Evolutionary conservation across 1,140 invertebrate genomes (phyloP).

Genomic region (Lasioglossum baleicum): DNA sequence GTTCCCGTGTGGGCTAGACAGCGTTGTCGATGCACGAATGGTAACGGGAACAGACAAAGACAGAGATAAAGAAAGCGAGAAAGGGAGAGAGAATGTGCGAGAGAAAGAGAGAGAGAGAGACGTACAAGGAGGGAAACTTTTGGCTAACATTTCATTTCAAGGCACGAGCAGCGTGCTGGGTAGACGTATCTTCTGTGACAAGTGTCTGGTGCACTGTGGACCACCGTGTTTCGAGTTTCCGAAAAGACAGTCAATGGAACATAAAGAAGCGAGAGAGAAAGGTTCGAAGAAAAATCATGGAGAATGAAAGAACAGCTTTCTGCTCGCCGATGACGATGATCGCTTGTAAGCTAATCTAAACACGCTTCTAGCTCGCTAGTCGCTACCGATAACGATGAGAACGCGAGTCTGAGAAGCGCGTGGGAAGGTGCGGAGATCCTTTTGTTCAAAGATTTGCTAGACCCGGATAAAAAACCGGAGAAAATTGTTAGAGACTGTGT

Average conservation of each 20-base stretch:
- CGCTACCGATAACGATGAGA: background rate
- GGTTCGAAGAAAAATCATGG: background rate
- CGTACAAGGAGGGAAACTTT: background rate
- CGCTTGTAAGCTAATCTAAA: slow-evolving; percentile 17
- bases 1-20: slow-evolving; percentile 4
- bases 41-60: background rate
- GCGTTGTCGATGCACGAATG: slow-evolving; percentile 7
- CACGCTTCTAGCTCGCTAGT: slow-evolving; percentile 13
- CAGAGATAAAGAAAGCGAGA: background rate
- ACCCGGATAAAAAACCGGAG: background rate
- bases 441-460: too few relatives aligned
- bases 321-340: too few relatives aligned
- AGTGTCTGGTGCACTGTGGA: background rate
- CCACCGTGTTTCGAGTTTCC: background rate
- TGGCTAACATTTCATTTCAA: slow-evolving; percentile 11
- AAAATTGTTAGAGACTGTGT: too few relatives aligned
- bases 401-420: background rate
- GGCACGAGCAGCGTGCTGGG: slow-evolving; percentile 9
- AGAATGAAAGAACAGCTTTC: background rate
- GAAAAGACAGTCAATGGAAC: too few relatives aligned
- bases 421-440: background rate
- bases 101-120: background rate
- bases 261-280: too few relatives aligned
- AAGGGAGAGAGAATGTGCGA: background rate
- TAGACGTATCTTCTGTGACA: background rate